A percentile compares a stretch with the other conserved stretches of the same genome.
Evolutionary conservation across 2,888 invertebrate genomes (phyloP).

Genomic region (Acleris literana): DNA sequence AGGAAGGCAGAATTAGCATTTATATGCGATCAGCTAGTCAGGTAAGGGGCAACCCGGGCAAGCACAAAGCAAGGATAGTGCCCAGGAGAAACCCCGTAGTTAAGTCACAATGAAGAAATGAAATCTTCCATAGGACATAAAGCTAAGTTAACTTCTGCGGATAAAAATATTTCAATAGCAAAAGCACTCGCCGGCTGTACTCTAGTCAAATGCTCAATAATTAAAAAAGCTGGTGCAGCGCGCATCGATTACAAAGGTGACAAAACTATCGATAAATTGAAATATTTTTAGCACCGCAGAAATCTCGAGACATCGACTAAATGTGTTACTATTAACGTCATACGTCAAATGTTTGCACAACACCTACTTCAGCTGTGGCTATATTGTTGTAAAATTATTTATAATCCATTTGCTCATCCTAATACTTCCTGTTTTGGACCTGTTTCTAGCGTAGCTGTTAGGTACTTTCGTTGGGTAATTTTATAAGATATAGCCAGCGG

Average conservation of each 20-base stretch:
- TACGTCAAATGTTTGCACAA: slow-evolving; percentile 67
- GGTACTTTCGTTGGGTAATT: slow-evolving; percentile 59
- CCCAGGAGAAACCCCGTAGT: slow-evolving; percentile 72
- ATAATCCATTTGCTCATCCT: slow-evolving; percentile 73
- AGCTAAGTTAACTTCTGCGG: slow-evolving; percentile 69
- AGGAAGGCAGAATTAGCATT: slow-evolving; percentile 59
- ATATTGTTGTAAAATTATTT: slow-evolving; percentile 70
- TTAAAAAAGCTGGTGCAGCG: slow-evolving; percentile 55
- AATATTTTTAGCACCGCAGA: slow-evolving; percentile 64
- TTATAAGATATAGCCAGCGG: slow-evolving; percentile 66
- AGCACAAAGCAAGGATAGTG: slow-evolving; percentile 69
- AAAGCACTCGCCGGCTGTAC: slow-evolving; percentile 47
- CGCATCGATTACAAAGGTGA: slow-evolving; percentile 40
- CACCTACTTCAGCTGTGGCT: slow-evolving; percentile 63
- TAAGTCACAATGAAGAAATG: slow-evolving; percentile 73
- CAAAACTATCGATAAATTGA: slow-evolving; percentile 45
- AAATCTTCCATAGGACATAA: slow-evolving; percentile 81
- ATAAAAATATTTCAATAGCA: slow-evolving; percentile 64
- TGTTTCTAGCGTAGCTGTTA: slow-evolving; percentile 74
- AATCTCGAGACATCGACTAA: slow-evolving; percentile 80
- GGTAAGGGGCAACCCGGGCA: slow-evolving; percentile 52
- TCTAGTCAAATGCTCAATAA: slow-evolving; percentile 74
- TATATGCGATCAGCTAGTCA: slow-evolving; percentile 54
- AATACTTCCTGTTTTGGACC: slow-evolving; percentile 77
- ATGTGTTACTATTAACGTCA: slow-evolving; percentile 78